Evolutionary conservation across 2,888 invertebrate genomes (phyloP), one percentile per base, ranked within the genome.

Genomic region (Tinea pellionella): DNA sequence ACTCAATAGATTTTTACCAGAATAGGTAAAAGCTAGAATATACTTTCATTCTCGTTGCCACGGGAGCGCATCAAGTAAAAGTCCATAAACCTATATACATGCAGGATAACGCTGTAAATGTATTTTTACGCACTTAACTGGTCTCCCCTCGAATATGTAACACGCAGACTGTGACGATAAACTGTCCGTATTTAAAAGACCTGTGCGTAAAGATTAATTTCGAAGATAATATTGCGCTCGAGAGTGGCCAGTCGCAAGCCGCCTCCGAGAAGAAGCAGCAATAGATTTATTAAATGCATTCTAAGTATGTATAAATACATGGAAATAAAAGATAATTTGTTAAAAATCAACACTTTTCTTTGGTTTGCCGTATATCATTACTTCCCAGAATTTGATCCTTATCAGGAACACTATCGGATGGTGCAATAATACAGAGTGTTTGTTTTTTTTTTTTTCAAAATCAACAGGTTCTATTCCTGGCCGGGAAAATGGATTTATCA

Each of bases 71-170:
- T 16, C 13, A 29, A 55, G 18, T 55, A 55, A 19, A 55, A 18
- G 24, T 55, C 55, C 11, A 55, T 55, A 55, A 55, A 19, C n/a
- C 24, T 19, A 24, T 18, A 55, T 19, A 29, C n/a, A 15, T 1
- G 55, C 55, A 55, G 9, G 51, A 18, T 18, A 41, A 15, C 19
- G 55, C 19, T 55, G 47, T 47, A 47, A 47, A 47, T 24, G 6
- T 55, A 55, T 55, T 12, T 55, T 55, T 55, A 55, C 55, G 55
- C 55, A 55, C 29, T 55, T 55, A 15, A 13, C 6, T 37, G 11
- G 47, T 9, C 47, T 24, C 55, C 55, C 24, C 55, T 55, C 55
- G 19, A 24, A n/a, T 13, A 24, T 55, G 55, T 6, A 16, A 18
- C 18, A 4, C 18, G 9, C 29, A 55, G 55, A 55, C 55, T 55